Evolutionary conservation across 2,888 invertebrate species (phyloP), one percentile per base, ranked within the genome.

Genomic region (Dugesia japonica): DNA sequence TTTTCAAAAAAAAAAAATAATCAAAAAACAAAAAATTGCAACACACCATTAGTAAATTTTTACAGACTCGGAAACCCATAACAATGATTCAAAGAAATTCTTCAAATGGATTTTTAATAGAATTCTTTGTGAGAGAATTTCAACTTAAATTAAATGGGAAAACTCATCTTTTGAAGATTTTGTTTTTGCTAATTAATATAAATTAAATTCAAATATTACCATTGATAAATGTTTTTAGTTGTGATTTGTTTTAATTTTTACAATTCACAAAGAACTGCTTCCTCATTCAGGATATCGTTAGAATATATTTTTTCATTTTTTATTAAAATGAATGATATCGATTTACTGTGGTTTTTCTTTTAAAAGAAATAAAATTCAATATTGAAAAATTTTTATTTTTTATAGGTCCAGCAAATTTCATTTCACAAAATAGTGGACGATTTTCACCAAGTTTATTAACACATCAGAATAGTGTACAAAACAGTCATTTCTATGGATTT

Each of bases 361-460:
- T n/a, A n/a, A n/a, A n/a, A n/a, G n/a, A n/a, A n/a, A n/a, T n/a
- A n/a, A n/a, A n/a, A n/a, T n/a, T n/a, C n/a, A n/a, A n/a, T n/a
- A n/a, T n/a, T n/a, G n/a, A n/a, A n/a, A n/a, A n/a, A n/a, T n/a
- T n/a, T 31, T 7, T 9, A 13, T 23, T 13, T 13, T 56, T 56
- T 23, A 4, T 56, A 56, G 56, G 56, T 56, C 56, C 56, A 7
- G 56, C 56, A 56, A 56, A 56, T 56, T 56, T 56, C 17, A 56
- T 56, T 56, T 56, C 56, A 9, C 56, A n/a, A 23, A 20, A n/a
- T n/a, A 56, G n/a, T 56, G 75, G 75, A 4, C 75, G 75, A 23
- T 75, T 75, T 56, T 75, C 75, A n/a, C 75, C 75, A 4, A 75
- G 42, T 42, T 27, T 75, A 27, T 27, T 75, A 17, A 27, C 20